A percentile compares a stretch with the other conserved stretches of the same genome.
phyloP scores from a whole-genome alignment of 2,888 invertebrate species.

The Morinoia aosen region DNA sequence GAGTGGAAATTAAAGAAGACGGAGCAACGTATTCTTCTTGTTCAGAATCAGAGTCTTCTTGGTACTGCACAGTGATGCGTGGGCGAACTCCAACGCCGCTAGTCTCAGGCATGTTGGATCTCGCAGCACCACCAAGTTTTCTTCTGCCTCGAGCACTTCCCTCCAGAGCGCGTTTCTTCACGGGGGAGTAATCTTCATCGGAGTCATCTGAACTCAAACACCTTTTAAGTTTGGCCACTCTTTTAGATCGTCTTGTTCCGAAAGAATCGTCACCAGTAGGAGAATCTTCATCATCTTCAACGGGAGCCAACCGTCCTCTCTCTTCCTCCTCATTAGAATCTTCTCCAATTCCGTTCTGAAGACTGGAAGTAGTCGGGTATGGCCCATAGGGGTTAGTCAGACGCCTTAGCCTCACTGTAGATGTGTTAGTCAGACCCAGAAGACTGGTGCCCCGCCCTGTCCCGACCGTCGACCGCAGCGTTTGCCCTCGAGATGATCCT shows the following conservation, averaged over 20 bases:
- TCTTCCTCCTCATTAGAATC: constrained; percentile 39
- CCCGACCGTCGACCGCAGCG: background rate
- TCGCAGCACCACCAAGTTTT: background rate
- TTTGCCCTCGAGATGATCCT: background rate
- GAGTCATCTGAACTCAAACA: constrained; percentile 60
- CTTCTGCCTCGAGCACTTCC: background rate
- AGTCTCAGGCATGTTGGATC: background rate
- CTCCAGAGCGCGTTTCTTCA: constrained; percentile 26
- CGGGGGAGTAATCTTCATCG: constrained; percentile 57
- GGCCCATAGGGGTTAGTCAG: background rate
- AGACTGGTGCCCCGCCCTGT: background rate
- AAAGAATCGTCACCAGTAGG: constrained; percentile 51
- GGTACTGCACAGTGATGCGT: constrained; percentile 37
- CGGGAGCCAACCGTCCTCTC: background rate
- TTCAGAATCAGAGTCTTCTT: constrained; percentile 33
- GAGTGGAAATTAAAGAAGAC: background rate
- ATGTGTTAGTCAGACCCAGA: background rate
- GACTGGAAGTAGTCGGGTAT: background rate
- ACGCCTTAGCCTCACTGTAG: background rate
- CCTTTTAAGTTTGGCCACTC: constrained; percentile 61
- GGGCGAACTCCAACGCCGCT: constrained; percentile 7
- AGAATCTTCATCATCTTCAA: constrained; percentile 58
- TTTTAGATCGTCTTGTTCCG: constrained; percentile 58
- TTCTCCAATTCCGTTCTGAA: background rate
- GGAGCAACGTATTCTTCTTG: constrained; percentile 48